These are phyloP conservation scores for Chaetops frenatus DNA, from an alignment of 2,113 vertebrate genomes.

Conservation along the genomic window DNA sequence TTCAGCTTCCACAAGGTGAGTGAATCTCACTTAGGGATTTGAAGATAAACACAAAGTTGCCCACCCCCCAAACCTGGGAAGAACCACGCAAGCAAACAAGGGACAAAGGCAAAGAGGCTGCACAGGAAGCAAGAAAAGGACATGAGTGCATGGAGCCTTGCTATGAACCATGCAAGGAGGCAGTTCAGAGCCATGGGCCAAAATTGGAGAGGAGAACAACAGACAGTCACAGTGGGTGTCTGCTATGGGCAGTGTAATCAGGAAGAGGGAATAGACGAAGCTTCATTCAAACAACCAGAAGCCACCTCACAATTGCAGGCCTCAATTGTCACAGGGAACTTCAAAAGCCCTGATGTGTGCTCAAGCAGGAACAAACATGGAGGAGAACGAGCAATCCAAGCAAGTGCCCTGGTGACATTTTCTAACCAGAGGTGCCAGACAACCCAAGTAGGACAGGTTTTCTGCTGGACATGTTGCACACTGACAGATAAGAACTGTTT, in stretches of 20 bases:
- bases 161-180: not conserved
- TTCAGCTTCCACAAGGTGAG: not conserved
- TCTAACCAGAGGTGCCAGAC: not conserved
- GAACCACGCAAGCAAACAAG: accelerated
- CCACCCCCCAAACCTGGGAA: not conserved
- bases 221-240: not conserved
- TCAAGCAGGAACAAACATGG: not conserved
- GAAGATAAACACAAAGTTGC: not conserved
- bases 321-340: not conserved
- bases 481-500: not conserved
- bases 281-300: not conserved
- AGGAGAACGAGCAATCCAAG: not conserved
- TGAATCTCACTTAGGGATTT: not conserved
- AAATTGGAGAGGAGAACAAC: not conserved
- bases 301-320: not conserved
- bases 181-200: not conserved
- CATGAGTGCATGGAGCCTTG: not conserved
- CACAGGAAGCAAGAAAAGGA: not conserved
- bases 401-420: accelerated
- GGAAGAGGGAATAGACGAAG: not conserved
- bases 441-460: not conserved
- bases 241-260: not conserved
- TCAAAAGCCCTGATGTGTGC: not conserved
- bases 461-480: not conserved
- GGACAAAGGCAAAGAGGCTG: not conserved